Evolutionary conservation across 2,888 invertebrate species (phyloP), one percentile per base, ranked within the genome.

Genomic region (Mechanitis messenoides): DNA sequence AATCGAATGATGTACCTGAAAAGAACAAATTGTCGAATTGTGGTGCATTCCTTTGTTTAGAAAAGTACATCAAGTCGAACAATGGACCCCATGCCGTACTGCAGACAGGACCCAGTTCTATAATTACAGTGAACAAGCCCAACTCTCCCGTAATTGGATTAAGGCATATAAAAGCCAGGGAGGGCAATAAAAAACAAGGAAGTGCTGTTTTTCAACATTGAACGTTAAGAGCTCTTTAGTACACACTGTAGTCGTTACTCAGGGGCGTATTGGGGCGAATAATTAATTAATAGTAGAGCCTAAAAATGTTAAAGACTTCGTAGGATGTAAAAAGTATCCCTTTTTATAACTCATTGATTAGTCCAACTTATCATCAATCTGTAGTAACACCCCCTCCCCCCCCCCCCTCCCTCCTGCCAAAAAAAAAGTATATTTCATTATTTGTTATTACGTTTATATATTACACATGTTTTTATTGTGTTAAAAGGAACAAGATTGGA

Each of bases 81-180:
- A 50, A 31, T 50, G 31, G 31, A 50, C 20, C 33, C 31, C 4
- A 45, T 3, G 33, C 45, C 45, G 11, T 12, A 5, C 31, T 20
- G 59, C 58, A 55, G 50, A 50, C 55, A 35, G 38, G 53, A 7
- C 31, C 33, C 46, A 42, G 53, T 56, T 56, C 58, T 60, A 55
- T 62, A 61, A 64, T 62, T 63, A 61, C 61, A 56, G 45, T 45
- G 63, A 62, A 62, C 63, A 63, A 61, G 58, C 61, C 57, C 46
- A 58, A 61, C 57, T 57, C 58, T 62, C 71, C 74, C 70, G 71
- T 78, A 78, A 79, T 80, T 80, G 78, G 76, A 75, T 75, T 71
- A 73, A 74, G 69, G 71, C 68, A 67, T 62, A 63, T 64, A 66
- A 64, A 64, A 67, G 65, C 60, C 64, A 62, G 63, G 61, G 65